Percentiles rank a stretch among this genome's conserved stretches.
Conservation (phyloP, 2,888 invertebrate genomes). For the Brenthis hecate region DNA sequence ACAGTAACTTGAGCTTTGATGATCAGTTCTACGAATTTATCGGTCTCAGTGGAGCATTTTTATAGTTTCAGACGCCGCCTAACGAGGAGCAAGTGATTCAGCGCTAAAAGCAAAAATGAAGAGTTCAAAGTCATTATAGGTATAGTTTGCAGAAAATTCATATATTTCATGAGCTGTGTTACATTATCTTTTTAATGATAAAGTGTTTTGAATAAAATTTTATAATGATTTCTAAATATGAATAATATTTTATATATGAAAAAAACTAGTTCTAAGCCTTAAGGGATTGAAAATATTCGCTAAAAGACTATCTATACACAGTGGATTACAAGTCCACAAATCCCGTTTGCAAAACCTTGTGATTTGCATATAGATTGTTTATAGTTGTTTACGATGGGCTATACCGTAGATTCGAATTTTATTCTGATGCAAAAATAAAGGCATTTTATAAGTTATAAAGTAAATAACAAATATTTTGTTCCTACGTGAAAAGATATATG, state of each 20-base stretch:
- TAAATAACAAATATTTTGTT: no score
- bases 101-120: constrained; percentile 19
- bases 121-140: constrained; percentile 7
- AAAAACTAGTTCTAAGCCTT: background rate
- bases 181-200: no score
- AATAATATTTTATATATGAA: no score
- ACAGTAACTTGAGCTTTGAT: constrained; percentile 11
- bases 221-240: no score
- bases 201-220: no score
- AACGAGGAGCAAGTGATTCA: constrained; percentile 24
- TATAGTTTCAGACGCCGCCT: constrained; percentile 24
- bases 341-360: constrained; percentile 50
- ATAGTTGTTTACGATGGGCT: constrained; percentile 42
- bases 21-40: constrained; percentile 20
- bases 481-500: no score
- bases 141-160: constrained; percentile 2
- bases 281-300: constrained; percentile 5
- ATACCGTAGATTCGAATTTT: constrained; percentile 18
- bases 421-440: background rate
- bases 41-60: constrained; percentile 4
- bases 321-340: constrained; percentile 24
- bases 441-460: background rate
- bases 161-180: no score
- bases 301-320: constrained; percentile 21
- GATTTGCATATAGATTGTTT: constrained; percentile 70